Evolutionary conservation across 2,113 vertebrate species (phyloP).

Genomic region (Chaetorhynchus papuensis): DNA sequence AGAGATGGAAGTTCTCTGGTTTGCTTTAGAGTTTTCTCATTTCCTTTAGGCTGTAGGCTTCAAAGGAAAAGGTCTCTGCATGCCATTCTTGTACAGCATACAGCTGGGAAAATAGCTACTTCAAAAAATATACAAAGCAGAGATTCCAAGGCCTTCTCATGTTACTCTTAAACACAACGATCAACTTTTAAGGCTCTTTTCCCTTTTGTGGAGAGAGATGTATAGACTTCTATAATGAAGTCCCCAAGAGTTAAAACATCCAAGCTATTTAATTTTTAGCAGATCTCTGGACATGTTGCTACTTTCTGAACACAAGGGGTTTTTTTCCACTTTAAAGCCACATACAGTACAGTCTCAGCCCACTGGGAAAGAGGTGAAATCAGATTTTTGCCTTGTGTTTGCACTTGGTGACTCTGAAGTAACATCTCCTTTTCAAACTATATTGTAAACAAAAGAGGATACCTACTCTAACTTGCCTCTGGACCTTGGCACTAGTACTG

Average conservation of each 20-base stretch:
- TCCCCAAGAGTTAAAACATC: background rate
- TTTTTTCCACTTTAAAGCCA: background rate
- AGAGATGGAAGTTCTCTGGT: background rate
- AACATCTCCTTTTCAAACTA: background rate
- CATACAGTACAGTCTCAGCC: background rate
- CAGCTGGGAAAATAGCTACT: background rate
- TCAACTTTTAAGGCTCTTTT: background rate
- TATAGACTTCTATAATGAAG: background rate
- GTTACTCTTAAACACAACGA: background rate
- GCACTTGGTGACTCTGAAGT: background rate
- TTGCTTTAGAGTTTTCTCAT: background rate
- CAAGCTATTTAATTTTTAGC: background rate
- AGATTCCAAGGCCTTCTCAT: background rate
- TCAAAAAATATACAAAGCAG: background rate
- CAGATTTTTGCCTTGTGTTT: background rate
- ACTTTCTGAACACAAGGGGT: background rate
- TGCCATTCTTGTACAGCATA: background rate
- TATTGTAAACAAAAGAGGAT: background rate
- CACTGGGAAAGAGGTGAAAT: background rate
- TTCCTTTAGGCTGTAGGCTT: background rate
- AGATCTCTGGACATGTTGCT: background rate
- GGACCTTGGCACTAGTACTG: background rate
- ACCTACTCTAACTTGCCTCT: background rate
- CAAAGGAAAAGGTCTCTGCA: background rate
- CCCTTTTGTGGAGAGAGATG: background rate